Evolutionary conservation across 2,113 vertebrate species (phyloP).

Genomic region (Castor canadensis): DNA sequence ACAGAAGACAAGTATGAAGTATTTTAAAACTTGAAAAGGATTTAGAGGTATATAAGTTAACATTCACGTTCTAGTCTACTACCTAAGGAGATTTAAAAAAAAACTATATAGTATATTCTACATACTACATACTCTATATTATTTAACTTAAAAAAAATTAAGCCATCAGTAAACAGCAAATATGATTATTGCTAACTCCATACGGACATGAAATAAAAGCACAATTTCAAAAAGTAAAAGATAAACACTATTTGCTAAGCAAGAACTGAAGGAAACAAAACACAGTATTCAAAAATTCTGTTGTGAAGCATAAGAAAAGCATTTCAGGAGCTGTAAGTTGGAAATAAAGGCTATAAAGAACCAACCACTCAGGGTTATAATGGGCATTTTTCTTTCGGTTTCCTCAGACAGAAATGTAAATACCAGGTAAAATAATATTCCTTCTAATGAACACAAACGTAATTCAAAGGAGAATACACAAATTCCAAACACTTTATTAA

Average conservation of each 20-base stretch:
- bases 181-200: not conserved
- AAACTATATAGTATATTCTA: not conserved
- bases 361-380: not conserved
- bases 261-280: not conserved
- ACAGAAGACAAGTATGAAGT: not conserved
- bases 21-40: not conserved
- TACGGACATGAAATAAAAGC: not conserved
- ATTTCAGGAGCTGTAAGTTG: not conserved
- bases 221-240: conserved; percentile 4
- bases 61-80: not conserved
- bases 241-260: not conserved
- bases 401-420: not conserved
- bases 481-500: not conserved
- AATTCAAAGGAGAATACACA: not conserved
- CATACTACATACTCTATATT: no score
- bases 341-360: not conserved
- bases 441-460: not conserved
- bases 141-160: not conserved
- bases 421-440: not conserved
- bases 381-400: not conserved
- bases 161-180: not conserved
- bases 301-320: conserved; percentile 1
- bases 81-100: not conserved
- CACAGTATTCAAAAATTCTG: not conserved
- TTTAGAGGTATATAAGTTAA: not conserved